Conservation (phyloP, 2,888 invertebrate genomes). For the Drosophila niveifrons region DNA sequence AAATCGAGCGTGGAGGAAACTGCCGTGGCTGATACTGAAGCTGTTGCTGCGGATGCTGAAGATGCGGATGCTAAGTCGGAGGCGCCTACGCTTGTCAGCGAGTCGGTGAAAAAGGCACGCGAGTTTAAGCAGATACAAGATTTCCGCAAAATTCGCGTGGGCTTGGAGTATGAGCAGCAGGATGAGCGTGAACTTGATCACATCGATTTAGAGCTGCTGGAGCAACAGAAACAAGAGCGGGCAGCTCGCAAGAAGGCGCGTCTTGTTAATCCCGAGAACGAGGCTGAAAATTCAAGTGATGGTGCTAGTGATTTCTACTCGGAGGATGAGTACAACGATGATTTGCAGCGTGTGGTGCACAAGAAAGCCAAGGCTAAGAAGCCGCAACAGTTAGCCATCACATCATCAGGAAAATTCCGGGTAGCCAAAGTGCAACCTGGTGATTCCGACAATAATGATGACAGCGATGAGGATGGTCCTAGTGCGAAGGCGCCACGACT, state of each 20-base stretch:
- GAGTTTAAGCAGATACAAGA: slow-evolving; percentile 89
- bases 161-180: slow-evolving; percentile 88
- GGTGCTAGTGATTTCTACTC: slow-evolving; percentile 90
- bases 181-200: slow-evolving; percentile 86
- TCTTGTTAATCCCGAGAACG: slow-evolving; percentile 77
- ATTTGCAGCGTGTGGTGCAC: slow-evolving; percentile 83
- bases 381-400: slow-evolving; percentile 84
- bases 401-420: slow-evolving; percentile 87
- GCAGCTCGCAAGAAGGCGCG: slow-evolving; percentile 78
- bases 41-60: slow-evolving; percentile 56
- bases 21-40: background rate
- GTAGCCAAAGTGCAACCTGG: slow-evolving; percentile 86
- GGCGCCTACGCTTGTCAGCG: slow-evolving; percentile 83
- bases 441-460: slow-evolving; percentile 82
- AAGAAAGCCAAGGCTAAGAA: slow-evolving; percentile 85
- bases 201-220: slow-evolving; percentile 87
- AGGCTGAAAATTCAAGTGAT: slow-evolving; percentile 87
- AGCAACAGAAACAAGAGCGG: slow-evolving; percentile 85
- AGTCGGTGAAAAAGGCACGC: slow-evolving; percentile 85
- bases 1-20: slow-evolving; percentile 65
- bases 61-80: slow-evolving; percentile 81
- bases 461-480: slow-evolving; percentile 62
- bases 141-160: slow-evolving; percentile 92
- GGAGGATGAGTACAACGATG: slow-evolving; percentile 88
- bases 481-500: slow-evolving; percentile 86